Base-by-base conservation (phyloP, 1,140 invertebrate species). In the Teleopsis dalmanni region DNA sequence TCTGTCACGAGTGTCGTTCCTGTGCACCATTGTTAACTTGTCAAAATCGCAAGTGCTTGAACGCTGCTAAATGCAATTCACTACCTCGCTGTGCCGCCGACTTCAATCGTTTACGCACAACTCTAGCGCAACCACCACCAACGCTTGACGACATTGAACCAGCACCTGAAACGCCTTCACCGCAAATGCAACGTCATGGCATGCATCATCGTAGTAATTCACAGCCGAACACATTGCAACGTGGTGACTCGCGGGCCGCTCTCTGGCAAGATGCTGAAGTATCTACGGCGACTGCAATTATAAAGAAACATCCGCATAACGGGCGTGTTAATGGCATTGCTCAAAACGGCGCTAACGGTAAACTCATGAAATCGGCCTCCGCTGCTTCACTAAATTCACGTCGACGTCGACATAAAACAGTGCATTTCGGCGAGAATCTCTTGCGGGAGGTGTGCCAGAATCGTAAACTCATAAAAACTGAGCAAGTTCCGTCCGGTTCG, bases 351-450 rank as follows among this genome's bases (percentile, higher is more conserved):
- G 23, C 36, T n/a, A 68, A 67, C 43, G 60, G 62, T 18, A 68
- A 69, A 49, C 56, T 68, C 11, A 65, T 66, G 56, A 70, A 70
- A 35, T 68, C 67, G 46, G 75, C 73, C 51, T 67, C 61, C 47
- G 69, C 62, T 22, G 76, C 72, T 27, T 73, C 73, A 46, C 72
- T 79, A 52, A 76, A 78, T 51, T 70, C 76, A 33, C 77, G 81
- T 40, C 74, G 82, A 19, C 75, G 82, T 31, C 75, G 82, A 40
- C 80, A 84, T 70, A 84, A 84, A 71, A 84, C 83, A 31, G 83
- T 85, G 11, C 83, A 85, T 70, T 85, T 85, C 62, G 82, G 82
- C 35, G 83, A 84, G 57, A 82, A 81, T 59, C 72, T 83, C 5
- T 67, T 83, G 23, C 76, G 81, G 61, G 80, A 82, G 60, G 80